phyloP scores from a whole-genome alignment of 2,113 vertebrate genomes.

The Phyllostomus hastatus region DNA sequence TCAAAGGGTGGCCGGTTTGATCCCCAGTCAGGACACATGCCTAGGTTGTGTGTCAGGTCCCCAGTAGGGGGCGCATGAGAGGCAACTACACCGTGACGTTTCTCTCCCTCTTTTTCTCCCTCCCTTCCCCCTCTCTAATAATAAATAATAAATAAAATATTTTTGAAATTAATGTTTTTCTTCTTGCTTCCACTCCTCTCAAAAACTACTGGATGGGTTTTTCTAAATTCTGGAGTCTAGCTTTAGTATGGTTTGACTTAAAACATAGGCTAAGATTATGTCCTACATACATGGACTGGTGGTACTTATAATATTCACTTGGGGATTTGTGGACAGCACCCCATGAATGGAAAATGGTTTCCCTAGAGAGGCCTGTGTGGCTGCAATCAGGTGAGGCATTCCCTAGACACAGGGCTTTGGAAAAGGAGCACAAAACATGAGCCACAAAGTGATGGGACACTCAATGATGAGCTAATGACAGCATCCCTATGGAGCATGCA shows the following conservation, averaged over 20 bases:
- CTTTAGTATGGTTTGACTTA: neutral
- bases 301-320: too few relatives aligned
- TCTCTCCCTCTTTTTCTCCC: too few relatives aligned
- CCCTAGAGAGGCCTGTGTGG: neutral
- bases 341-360: neutral
- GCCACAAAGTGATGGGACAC: neutral
- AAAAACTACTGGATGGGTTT: neutral
- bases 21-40: too few relatives aligned
- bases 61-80: too few relatives aligned
- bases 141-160: too few relatives aligned
- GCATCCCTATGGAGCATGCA: too few relatives aligned
- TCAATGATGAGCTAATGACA: neutral
- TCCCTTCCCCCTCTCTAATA: too few relatives aligned
- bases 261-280: neutral
- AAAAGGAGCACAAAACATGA: neutral
- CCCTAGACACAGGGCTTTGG: neutral
- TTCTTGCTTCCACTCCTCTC: neutral
- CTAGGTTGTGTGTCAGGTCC: too few relatives aligned
- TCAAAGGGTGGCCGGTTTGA: too few relatives aligned
- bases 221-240: neutral
- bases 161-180: neutral
- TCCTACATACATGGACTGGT: too few relatives aligned
- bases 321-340: neutral
- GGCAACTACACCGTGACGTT: too few relatives aligned
- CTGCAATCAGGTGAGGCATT: neutral